These are phyloP conservation scores for Sminthurinus aureus DNA, from an alignment of 2,888 invertebrate genomes.

Conservation along the genomic window DNA sequence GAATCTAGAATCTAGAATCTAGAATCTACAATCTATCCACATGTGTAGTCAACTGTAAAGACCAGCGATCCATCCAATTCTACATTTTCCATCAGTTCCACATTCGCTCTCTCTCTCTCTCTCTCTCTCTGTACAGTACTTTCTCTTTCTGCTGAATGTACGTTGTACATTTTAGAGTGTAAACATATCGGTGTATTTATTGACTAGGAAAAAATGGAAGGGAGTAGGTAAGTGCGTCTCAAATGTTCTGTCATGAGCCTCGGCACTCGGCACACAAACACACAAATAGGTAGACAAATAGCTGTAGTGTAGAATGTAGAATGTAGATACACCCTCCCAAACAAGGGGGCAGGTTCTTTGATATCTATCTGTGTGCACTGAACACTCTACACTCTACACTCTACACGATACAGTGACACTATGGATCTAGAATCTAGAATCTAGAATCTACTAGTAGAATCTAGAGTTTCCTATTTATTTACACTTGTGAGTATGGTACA, in stretches of 20 bases:
- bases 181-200: no score
- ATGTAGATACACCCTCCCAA: no score
- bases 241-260: no score
- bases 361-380: not conserved
- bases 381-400: not conserved
- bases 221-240: no score
- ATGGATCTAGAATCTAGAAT: not conserved
- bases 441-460: no score
- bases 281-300: no score
- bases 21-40: not conserved
- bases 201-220: no score
- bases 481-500: not conserved
- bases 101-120: not conserved
- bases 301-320: no score
- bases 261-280: no score
- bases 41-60: constrained; percentile 7
- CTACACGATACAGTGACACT: not conserved
- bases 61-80: not conserved
- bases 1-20: not conserved
- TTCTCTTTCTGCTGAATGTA: not conserved
- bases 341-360: no score
- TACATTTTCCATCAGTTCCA: no score
- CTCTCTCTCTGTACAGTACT: not conserved
- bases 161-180: not conserved
- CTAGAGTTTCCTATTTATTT: not conserved